A percentile compares a stretch with the other conserved stretches of the same genome.
Evolutionary conservation across 2,888 invertebrate species (phyloP).

Genomic region (Erebia epiphron): DNA sequence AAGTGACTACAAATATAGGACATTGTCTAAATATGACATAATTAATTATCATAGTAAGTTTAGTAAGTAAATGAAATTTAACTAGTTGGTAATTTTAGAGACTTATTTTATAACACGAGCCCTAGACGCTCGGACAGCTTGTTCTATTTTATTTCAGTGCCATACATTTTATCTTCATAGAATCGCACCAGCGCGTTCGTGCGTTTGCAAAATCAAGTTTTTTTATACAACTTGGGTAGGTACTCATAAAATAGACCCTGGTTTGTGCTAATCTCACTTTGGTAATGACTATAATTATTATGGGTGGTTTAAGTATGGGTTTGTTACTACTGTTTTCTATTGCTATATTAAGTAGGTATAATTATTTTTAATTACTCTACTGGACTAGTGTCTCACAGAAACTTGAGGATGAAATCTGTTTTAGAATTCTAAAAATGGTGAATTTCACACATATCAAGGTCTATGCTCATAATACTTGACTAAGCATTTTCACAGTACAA

Average conservation of each 20-base stretch:
- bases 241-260: background rate
- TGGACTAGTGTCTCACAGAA: background rate
- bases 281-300: no score
- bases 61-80: background rate
- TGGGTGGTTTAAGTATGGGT: no score
- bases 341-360: background rate
- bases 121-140: no score
- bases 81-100: background rate
- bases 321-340: background rate
- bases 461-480: background rate
- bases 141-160: no score
- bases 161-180: no score
- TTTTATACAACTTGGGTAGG: background rate
- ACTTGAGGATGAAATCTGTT: background rate
- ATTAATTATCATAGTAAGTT: constrained; percentile 1
- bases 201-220: background rate
- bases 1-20: constrained; percentile 36
- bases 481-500: constrained; percentile 3
- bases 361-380: background rate
- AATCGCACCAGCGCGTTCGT: no score
- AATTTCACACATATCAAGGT: background rate
- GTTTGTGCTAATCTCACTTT: background rate
- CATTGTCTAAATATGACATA: constrained; percentile 25
- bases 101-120: no score
- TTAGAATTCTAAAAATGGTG: background rate